Base-by-base conservation (phyloP, 2,113 vertebrate species). In the Fukomys damarensis region DNA sequence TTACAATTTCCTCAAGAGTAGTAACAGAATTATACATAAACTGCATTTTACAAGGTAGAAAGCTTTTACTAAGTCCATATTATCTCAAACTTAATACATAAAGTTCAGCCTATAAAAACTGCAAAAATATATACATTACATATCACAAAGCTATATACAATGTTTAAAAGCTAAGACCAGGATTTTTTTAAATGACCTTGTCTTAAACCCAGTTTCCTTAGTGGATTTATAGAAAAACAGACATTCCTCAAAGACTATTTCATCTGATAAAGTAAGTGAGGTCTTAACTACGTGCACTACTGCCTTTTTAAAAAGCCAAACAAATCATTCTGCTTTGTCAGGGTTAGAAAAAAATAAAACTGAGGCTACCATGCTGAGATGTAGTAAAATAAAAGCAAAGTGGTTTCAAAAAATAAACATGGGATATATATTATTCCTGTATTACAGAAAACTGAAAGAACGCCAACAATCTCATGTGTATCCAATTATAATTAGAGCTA, bases 251-350 rank as follows among this genome's bases (percentile, higher is more conserved):
- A 80, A 97, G 94, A 85, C 76, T 24, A 68, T 65, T 85, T 97
- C 93, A 97, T 96, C 93, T 96, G 97, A 94, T 96, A 91, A 96
- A 96, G 92, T 66, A 87, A 96, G 95, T 92, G 94, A 96, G 86
- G 76, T 91, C 88, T 93, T 92, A 94, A 96, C 90, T 96, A 66
- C 41, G 90, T 74, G 92, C 87, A 85, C 92, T 94, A 63, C 28
- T 88, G 92, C 90, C 92, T 92, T 97, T 95, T 83, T 46, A 94
- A 95, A 95, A 96, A 95, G 92, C 95, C 95, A 98, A 98, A 93
- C 52, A 91, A 88, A 97, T 95, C 82, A 98, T 91, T 96, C 87
- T 98, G 88, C 93, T 96, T 95, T 92, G 95, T 97, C 94, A 91
- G 95, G 65, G 77, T 91, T 89, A 96, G 46, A 93, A 95, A 97